These are phyloP conservation scores for Anas capensis DNA, from an alignment of 2,797 vertebrate species.

Conservation along the genomic window DNA sequence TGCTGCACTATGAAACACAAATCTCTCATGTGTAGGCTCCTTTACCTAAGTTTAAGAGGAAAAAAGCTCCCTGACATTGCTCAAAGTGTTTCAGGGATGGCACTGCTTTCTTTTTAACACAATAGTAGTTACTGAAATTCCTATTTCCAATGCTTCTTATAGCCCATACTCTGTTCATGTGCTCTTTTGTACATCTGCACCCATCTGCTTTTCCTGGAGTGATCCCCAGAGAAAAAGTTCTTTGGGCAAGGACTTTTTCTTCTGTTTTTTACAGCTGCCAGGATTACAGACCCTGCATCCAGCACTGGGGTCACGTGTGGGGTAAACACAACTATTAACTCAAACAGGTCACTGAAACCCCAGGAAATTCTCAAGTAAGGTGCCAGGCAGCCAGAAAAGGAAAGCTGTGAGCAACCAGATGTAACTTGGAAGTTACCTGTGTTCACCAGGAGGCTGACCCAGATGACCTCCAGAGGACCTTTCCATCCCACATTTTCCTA, in stretches of 20 bases:
- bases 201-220: not conserved
- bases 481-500: not conserved
- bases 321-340: not conserved
- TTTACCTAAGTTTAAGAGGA: not conserved
- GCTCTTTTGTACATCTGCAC: not conserved
- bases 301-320: accelerated
- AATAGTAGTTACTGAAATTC: not conserved
- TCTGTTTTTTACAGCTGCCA: not conserved
- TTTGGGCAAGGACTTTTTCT: not conserved
- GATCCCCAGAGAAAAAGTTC: not conserved
- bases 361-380: not conserved
- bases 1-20: not conserved
- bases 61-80: not conserved
- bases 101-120: not conserved
- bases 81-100: not conserved
- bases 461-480: not conserved
- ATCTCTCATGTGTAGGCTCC: not conserved
- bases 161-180: not conserved
- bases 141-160: not conserved
- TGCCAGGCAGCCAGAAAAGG: accelerated
- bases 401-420: not conserved
- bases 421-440: not conserved
- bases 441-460: not conserved
- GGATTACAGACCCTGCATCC: not conserved
- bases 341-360: not conserved